Base-by-base conservation (phyloP, 2,888 invertebrate genomes). In the Ganaspis brasiliensis region DNA sequence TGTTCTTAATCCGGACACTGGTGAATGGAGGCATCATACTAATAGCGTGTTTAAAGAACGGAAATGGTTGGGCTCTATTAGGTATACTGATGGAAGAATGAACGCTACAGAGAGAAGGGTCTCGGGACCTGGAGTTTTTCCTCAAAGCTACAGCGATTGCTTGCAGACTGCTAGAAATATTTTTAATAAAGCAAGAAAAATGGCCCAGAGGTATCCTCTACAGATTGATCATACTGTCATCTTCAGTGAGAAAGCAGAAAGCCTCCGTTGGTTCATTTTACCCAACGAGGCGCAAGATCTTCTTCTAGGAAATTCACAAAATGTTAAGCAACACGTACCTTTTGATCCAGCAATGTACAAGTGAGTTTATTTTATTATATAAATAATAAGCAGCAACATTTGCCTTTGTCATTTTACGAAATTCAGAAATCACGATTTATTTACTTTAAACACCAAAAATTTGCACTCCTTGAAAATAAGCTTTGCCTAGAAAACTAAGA, bases 11-110 rank as follows among this genome's bases (percentile, higher is more conserved):
- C 94, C 96, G 5, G 95, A 97, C 89, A 97, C 97, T 0, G 98
- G 97, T 0, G 97, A 97, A 90, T 98, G 98, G 97, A 94, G 95
- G 79, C 97, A 98, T 88, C 95, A 95, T 86, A 94, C 96, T 0
- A 96, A 97, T 89, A 94, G 95, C 67, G 93, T 95, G 5, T 95
- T 96, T 81, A 95, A 95, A 87, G 97, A 97, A 85, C 94, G 96
- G 67, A 96, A 96, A 90, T 97, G 97, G 94, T 92, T 98, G 75
- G 95, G 95, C 77, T 94, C 96, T 9, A 94, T 98, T 67, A 93
- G 95, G 75, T 97, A 96, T 89, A 93, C 93, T 26, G 94, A 95
- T 82, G 97, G 97, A 0, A 94, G 95, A 88, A 96, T 98, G 94
- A 93, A 93, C 8, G 93, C 95, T 74, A 94, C 95, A 79, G 96